Base-by-base conservation (phyloP, 1,140 invertebrate genomes). In the Ceratina australensis region DNA sequence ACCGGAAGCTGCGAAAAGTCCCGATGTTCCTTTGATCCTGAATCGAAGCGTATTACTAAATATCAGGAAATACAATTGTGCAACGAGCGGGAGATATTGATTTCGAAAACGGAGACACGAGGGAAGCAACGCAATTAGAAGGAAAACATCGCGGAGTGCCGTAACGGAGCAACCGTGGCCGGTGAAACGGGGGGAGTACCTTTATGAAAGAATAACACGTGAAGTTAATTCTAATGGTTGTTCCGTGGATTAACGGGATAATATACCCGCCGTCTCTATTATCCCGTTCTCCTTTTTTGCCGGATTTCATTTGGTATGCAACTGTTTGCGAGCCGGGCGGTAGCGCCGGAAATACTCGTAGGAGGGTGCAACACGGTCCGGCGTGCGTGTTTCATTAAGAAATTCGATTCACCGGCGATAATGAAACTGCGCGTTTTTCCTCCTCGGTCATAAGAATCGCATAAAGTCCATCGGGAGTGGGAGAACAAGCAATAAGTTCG, bases 181-280 rank as follows among this genome's bases (percentile, higher is more conserved):
- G 15, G 22, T 1, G 22, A 26, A 63, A 20, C n/a, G 22, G 0
- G 18, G 49, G 22, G n/a, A 20, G 13, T 18, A 47, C 16, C 24
- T 61, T 69, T 42, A 77, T 71, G 74, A 77, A 69, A 77, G 74
- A 75, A 67, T 67, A 75, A 75, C 64, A 75, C 63, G 52, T 28
- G 33, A 49, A 75, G 64, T 75, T 75, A 75, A 75, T 75, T 75
- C 15, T 67, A 75, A 75, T 47, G 61, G 61, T 28, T 61, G 13
- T 59, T 67, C 22, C 52, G 18, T 59, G 52, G 24, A 75, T 75
- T 75, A 67, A 28, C 33, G 28, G n/a, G 33, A 22, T 65, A 56
- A 18, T 5, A 22, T 5, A 15, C 28, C 42, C 0, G 16, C 0
- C 52, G 28, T 73, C 26, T 52, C 28, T 49, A 59, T 75, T 75